Base-by-base conservation (phyloP, 2,888 invertebrate genomes). In the Cosmopolites sordidus region DNA sequence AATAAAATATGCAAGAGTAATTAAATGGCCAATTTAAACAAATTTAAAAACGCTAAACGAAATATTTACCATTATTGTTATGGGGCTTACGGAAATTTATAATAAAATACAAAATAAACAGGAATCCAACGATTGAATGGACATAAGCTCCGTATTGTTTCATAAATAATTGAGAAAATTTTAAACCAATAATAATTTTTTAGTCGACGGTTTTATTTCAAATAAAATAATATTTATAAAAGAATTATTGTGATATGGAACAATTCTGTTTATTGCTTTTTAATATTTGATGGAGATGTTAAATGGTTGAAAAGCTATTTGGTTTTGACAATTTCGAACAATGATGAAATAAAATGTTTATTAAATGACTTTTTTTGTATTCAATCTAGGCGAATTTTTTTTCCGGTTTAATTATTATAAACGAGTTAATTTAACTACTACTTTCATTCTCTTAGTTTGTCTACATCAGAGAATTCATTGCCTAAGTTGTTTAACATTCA, bases 101-200 rank as follows among this genome's bases (percentile, higher is more conserved):
- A 33, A 44, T 22, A 33, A 43, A 22, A 37, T 49, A 29, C 41
- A 51, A 47, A 40, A 48, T 43, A 48, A 48, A 48, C 48, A 43
- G 39, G 39, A 46, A 18, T 43, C 22, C 12, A 33, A 29, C 22
- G 12, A 33, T 8, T 30, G 39, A 53, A 27, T 22, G 18, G 27
- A 12, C 18, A 15, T 49, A 49, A 44, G 40, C 49, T 27, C 38
- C 48, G 33, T 52, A 48, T 56, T 51, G 49, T 52, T 52, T 48
- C 22, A 56, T 56, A 49, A 56, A 56, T 56, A 51, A 56, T 56
- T 52, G 48, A 51, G 43, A 45, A 56, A 43, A 45, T 51, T 33
- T 30, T 51, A 47, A 55, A 56, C 46, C 56, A 48, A 41, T 48
- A 56, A 43, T 56, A 51, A 57, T 57, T 57, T 56, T 33, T 56